Conservation (phyloP, 1,140 invertebrate genomes). For the Catajapyx aquilonaris region DNA sequence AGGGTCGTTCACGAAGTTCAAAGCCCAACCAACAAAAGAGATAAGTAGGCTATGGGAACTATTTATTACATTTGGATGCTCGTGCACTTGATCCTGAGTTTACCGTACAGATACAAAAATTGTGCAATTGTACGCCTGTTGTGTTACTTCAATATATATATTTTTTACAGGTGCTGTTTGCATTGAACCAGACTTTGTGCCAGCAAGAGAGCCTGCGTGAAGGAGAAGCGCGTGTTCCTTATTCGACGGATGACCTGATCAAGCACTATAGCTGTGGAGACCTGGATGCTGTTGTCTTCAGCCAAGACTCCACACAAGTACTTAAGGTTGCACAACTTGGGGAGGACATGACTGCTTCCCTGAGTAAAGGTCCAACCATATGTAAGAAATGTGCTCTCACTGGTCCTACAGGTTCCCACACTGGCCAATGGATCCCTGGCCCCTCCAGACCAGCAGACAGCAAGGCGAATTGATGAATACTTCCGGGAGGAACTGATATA, state of each 20-base stretch:
- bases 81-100: too few relatives aligned
- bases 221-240: conserved; percentile 13
- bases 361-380: too few relatives aligned
- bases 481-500: conserved; percentile 29
- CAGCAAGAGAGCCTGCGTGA: conserved; percentile 24
- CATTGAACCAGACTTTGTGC: conserved; percentile 29
- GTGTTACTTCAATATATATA: too few relatives aligned
- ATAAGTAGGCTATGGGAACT: too few relatives aligned
- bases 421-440: conserved; percentile 11
- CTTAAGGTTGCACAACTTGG: background rate
- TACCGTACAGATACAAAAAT: too few relatives aligned
- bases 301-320: conserved; percentile 24
- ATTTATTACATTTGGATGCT: too few relatives aligned
- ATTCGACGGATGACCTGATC: conserved; percentile 28
- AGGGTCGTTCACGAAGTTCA: too few relatives aligned
- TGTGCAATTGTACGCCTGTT: too few relatives aligned
- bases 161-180: conserved; percentile 28
- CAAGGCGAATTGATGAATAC: conserved; percentile 27
- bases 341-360: too few relatives aligned
- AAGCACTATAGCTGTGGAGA: conserved; percentile 33
- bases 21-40: too few relatives aligned
- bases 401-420: conserved; percentile 10
- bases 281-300: conserved; percentile 27
- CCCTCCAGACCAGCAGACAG: conserved; percentile 16
- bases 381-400: too few relatives aligned